Evolutionary conservation across 2,797 vertebrate genomes (phyloP).

Genomic region (Sarcoramphus papa): DNA sequence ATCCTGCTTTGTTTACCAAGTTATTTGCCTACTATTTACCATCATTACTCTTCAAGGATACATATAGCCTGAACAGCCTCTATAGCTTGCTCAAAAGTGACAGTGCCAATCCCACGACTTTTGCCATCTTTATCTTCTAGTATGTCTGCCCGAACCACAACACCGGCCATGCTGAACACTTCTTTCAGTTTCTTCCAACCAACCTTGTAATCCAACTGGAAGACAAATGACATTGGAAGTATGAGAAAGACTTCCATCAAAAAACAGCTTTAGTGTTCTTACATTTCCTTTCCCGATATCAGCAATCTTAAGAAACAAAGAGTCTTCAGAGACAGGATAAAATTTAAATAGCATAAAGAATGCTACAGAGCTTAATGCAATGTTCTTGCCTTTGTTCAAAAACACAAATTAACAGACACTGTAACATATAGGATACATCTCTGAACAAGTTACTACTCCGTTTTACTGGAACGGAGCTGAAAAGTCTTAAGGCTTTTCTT

Average conservation of each 20-base stretch:
- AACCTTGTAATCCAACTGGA: slow-evolving; percentile 96
- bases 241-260: background rate
- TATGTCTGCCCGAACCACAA: slow-evolving; percentile 90
- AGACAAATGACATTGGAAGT: background rate
- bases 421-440: background rate
- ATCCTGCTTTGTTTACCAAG: rapidly evolving
- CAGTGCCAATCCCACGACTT: slow-evolving; percentile 94
- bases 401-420: background rate
- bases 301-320: background rate
- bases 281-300: rapidly evolving
- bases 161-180: slow-evolving; percentile 94
- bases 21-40: rapidly evolving
- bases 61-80: slow-evolving; percentile 98
- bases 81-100: slow-evolving; percentile 95
- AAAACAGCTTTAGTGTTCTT: background rate
- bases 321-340: background rate
- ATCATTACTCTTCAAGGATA: slow-evolving; percentile 78
- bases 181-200: slow-evolving; percentile 99
- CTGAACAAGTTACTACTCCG: background rate
- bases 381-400: background rate
- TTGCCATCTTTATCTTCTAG: slow-evolving; percentile 97
- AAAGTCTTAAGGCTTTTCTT: background rate
- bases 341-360: background rate
- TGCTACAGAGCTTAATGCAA: background rate
- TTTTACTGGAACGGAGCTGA: background rate